Conservation (phyloP, 1,140 invertebrate genomes). For the Apis laboriosa region DNA sequence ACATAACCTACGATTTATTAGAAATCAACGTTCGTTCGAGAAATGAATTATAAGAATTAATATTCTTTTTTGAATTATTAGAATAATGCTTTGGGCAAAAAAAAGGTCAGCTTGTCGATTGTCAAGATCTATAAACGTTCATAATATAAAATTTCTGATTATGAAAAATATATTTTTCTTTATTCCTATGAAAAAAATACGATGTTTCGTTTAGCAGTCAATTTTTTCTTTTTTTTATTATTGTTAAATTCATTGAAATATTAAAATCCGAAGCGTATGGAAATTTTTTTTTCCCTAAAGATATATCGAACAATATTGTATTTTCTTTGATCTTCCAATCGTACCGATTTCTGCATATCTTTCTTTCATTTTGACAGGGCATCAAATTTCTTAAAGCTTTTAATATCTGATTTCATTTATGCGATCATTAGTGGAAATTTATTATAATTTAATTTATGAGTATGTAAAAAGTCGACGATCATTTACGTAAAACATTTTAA, state of each 20-base stretch:
- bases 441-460: background rate
- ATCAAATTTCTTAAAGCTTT: conserved; percentile 9
- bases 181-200: no score
- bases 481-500: background rate
- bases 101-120: background rate
- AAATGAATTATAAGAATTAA: background rate
- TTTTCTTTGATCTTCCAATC: conserved; percentile 5
- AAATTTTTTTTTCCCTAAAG: conserved; percentile 1
- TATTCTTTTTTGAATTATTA: no score
- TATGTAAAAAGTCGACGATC: background rate
- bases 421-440: background rate
- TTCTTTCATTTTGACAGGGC: background rate
- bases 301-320: no score
- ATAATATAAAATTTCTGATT: background rate
- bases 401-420: conserved; percentile 7
- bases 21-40: background rate
- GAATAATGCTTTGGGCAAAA: background rate
- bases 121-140: no score
- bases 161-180: background rate
- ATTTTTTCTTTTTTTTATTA: background rate
- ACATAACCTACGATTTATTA: background rate
- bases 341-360: background rate
- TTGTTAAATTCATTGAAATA: background rate
- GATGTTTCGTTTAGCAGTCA: background rate
- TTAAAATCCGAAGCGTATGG: background rate